Evolutionary conservation across 2,888 invertebrate genomes (phyloP).

Genomic region (Sarcophaga variegata): DNA sequence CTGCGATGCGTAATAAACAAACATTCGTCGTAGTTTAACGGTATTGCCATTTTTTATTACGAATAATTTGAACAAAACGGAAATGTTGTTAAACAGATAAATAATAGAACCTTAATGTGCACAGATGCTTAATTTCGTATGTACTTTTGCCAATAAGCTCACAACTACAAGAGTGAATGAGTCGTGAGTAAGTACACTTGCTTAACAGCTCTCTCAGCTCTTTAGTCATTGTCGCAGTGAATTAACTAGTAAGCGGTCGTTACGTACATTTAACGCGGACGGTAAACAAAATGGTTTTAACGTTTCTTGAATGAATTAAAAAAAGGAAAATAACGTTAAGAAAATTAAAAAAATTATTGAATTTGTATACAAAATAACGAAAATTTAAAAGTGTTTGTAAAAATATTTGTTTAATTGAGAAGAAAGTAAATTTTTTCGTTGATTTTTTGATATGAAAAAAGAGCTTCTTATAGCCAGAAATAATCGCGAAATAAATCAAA

Average conservation of each 20-base stretch:
- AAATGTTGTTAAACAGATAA: not conserved
- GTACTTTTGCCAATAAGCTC: not conserved
- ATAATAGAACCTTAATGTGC: not conserved
- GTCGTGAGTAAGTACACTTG: conserved; percentile 70
- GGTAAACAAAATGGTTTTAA: conserved; percentile 25
- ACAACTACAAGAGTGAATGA: not conserved
- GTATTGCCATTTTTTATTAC: not conserved
- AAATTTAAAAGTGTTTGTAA: conserved; percentile 15
- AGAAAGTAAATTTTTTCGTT: conserved; percentile 32
- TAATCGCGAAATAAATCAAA: conserved; percentile 38
- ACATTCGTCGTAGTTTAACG: no score
- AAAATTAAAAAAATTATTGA: conserved; percentile 45
- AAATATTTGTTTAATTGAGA: conserved; percentile 25
- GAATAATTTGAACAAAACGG: not conserved
- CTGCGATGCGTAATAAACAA: no score
- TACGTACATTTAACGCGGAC: conserved; percentile 36
- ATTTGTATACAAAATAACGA: conserved; percentile 54
- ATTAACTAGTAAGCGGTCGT: conserved; percentile 72
- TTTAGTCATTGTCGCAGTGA: conserved; percentile 75
- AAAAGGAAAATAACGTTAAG: conserved; percentile 17
- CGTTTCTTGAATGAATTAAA: not conserved
- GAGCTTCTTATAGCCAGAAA: conserved; percentile 7
- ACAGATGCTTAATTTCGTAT: not conserved
- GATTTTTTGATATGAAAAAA: conserved; percentile 30
- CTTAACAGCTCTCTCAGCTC: conserved; percentile 70